phyloP scores from a whole-genome alignment of 1,140 invertebrate species.

The Triops longicaudatus region DNA sequence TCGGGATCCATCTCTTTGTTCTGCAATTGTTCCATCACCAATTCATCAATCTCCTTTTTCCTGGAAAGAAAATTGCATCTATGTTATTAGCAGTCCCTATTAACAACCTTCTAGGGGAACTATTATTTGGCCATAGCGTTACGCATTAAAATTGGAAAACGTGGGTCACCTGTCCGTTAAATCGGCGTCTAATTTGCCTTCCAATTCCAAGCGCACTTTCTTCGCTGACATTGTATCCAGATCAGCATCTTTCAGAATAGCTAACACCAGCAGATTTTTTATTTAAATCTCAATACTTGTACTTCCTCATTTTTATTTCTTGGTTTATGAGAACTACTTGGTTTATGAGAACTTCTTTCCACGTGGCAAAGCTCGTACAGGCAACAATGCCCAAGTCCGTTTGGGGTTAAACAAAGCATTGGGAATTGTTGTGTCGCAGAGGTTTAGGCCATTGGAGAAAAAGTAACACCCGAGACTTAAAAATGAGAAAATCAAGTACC shows the following conservation, averaged over 20 bases:
- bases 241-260: constrained; percentile 78
- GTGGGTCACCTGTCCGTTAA: constrained; percentile 50
- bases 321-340: constrained; percentile 21
- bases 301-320: neutral
- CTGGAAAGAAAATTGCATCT: constrained; percentile 38
- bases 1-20: constrained; percentile 9
- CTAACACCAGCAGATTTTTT: constrained; percentile 44
- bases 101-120: no score
- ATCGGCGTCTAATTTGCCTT: constrained; percentile 68
- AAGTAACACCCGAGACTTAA: no score
- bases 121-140: no score
- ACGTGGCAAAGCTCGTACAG: constrained; percentile 37
- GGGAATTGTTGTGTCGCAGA: no score
- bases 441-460: neutral
- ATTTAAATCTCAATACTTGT: constrained; percentile 20
- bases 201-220: constrained; percentile 78
- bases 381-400: neutral
- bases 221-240: constrained; percentile 74
- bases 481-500: constrained; percentile 45
- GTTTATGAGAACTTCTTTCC: neutral
- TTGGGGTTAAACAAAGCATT: neutral
- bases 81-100: neutral
- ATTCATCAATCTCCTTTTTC: constrained; percentile 72
- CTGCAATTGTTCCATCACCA: constrained; percentile 55
- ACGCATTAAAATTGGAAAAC: neutral